Base-by-base conservation (phyloP, 2,797 vertebrate genomes). In the Austrolebias charrua region DNA sequence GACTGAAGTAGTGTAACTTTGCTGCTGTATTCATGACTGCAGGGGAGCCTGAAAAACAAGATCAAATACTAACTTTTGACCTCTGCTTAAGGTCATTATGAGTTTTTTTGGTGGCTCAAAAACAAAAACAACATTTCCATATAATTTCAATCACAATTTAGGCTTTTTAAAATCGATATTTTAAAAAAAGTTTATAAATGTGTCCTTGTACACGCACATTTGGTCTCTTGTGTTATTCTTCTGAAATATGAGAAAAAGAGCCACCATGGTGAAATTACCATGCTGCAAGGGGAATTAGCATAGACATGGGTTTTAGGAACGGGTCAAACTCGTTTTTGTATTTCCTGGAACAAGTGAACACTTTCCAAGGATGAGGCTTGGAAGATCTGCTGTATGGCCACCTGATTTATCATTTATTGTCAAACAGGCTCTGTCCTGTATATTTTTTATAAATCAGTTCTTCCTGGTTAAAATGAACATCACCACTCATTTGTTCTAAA, bases 261-360 rank as follows among this genome's bases (percentile, higher is more conserved):
- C 1, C n/a, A 31, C 24, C 18, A 13, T 19, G 40, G 1, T 35
- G 13, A 4, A 5, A 54, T 9, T 16, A 15, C 0, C 12, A 28
- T 13, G 2, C 2, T 12, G 6, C 45, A 15, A 42, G 2, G 12
- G n/a, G n/a, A n/a, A n/a, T n/a, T n/a, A n/a, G n/a, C n/a, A n/a
- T n/a, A n/a, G n/a, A n/a, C n/a, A n/a, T n/a, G n/a, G n/a, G 43
- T 3, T 42, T 28, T 31, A 6, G 10, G 14, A 55, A 33, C 24
- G 59, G 70, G 2, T 5, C 18, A 40, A 44, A 28, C 60, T 13
- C 18, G 40, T 24, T 7, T 44, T 35, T 47, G 7, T 31, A 38
- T 8, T 56, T 73, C 54, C 60, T 55, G 51, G 47, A 64, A 47
- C 15, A 24, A 58, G 19, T 1, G 2, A 1, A 14, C 38, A 14